phyloP scores from a whole-genome alignment of 2,888 invertebrate genomes.

The Horisme vitalbata region DNA sequence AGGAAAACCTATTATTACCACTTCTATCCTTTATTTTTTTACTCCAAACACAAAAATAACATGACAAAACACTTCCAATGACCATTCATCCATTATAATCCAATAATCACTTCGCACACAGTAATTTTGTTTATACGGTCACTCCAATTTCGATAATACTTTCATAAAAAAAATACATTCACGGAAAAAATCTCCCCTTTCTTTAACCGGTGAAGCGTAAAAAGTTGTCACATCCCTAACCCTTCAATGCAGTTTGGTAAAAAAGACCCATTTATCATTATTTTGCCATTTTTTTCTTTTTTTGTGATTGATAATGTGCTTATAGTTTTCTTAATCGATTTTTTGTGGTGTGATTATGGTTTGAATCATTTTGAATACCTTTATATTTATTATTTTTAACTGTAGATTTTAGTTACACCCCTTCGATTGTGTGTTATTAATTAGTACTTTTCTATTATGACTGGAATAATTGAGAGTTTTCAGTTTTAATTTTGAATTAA shows the following conservation, averaged over 20 bases:
- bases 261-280: conserved; percentile 41
- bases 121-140: conserved; percentile 71
- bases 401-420: conserved; percentile 50
- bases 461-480: not conserved
- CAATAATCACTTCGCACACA: conserved; percentile 65
- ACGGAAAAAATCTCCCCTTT: no score
- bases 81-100: conserved; percentile 59
- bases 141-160: conserved; percentile 71
- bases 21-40: conserved; percentile 14
- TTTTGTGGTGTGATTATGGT: conserved; percentile 67
- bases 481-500: no score
- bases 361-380: conserved; percentile 36
- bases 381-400: conserved; percentile 44
- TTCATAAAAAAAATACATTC: conserved; percentile 63
- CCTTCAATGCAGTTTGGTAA: conserved; percentile 37
- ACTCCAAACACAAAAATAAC: conserved; percentile 26
- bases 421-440: conserved; percentile 43
- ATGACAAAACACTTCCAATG: conserved; percentile 45
- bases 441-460: conserved; percentile 16
- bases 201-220: conserved; percentile 57
- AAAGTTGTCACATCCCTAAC: conserved; percentile 56
- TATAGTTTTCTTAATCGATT: conserved; percentile 53
- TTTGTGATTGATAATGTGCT: conserved; percentile 62
- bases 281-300: conserved; percentile 50
- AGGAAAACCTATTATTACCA: no score